Base-by-base conservation (phyloP, 2,113 vertebrate genomes). In the Amphiprion ocellaris region DNA sequence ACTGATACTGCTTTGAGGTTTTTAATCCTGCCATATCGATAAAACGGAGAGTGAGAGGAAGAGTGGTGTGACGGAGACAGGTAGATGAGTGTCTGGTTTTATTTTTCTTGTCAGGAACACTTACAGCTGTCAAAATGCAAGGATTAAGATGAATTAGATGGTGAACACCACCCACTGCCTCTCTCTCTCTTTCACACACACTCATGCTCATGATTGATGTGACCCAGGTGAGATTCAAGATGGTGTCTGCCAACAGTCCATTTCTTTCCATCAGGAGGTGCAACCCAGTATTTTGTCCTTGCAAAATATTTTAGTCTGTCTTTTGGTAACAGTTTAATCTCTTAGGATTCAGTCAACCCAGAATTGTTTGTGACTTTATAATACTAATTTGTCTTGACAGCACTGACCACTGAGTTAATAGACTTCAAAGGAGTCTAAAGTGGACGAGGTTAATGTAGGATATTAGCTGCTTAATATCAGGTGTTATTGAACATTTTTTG, bases 81-180 rank as follows among this genome's bases (percentile, higher is more conserved):
- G 28, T 2, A 4, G 58, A 39, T 14, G 47, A 66, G 52, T 41
- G 50, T 23, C 64, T 63, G 23, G 6, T n/a, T 63, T 63, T 12
- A 3, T 39, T 3, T 17, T 24, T 12, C 5, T 50, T 14, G 7
- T 50, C 28, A 26, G 21, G 3, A 55, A 1, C 16, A 37, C 69
- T 66, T 52, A 24, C 14, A 46, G 33, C 5, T 67, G 69, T 54
- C 69, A 63, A 1, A 15, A 47, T 30, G 12, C 46, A 60, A 66
- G 30, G 52, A 59, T 59, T 58, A 16, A 70, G 44, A 81, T 69
- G 23, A 63, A 64, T 58, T 49, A 64, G 50, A 69, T 50, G 70
- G 26, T 53, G 2, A 7, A 47, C 47, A 23, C 17, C 49, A 12
- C 52, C 63, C 30, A 1, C 26, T 26, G 50, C 41, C 41, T 23